These are phyloP conservation scores for Ophiodon elongatus DNA, from an alignment of 2,113 vertebrate genomes.

Conservation along the genomic window DNA sequence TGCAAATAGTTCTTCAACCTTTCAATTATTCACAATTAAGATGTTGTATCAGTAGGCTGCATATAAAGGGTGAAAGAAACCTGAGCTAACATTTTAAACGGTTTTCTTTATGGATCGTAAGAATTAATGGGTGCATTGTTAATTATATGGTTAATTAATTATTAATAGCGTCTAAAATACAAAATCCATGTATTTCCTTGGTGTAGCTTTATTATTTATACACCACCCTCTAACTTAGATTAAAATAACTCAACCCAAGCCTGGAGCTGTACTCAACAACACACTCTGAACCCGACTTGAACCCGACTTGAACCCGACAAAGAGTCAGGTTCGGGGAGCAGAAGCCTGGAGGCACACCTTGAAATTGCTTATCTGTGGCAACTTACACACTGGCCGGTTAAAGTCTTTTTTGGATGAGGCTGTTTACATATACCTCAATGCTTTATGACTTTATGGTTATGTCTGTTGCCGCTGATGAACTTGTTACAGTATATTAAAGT, in stretches of 20 bases:
- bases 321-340: not conserved
- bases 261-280: not conserved
- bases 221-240: not conserved
- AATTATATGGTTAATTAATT: not conserved
- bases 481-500: conserved; percentile 19
- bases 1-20: not conserved
- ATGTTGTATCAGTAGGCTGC: not conserved
- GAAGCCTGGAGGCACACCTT: not conserved
- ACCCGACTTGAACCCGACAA: too few relatives aligned
- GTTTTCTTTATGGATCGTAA: not conserved
- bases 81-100: not conserved
- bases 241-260: not conserved
- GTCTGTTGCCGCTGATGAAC: conserved; percentile 27
- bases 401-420: conserved; percentile 23
- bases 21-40: not conserved
- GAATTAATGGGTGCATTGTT: not conserved
- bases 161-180: not conserved
- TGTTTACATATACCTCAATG: conserved; percentile 13
- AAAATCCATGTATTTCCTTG: not conserved
- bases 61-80: not conserved
- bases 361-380: not conserved
- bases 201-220: not conserved
- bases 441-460: conserved; percentile 23
- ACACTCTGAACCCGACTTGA: not conserved
- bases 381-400: conserved; percentile 18